Evolutionary conservation across 2,113 vertebrate genomes (phyloP), one percentile per base, ranked within the genome.

Genomic region (Anguilla rostrata): DNA sequence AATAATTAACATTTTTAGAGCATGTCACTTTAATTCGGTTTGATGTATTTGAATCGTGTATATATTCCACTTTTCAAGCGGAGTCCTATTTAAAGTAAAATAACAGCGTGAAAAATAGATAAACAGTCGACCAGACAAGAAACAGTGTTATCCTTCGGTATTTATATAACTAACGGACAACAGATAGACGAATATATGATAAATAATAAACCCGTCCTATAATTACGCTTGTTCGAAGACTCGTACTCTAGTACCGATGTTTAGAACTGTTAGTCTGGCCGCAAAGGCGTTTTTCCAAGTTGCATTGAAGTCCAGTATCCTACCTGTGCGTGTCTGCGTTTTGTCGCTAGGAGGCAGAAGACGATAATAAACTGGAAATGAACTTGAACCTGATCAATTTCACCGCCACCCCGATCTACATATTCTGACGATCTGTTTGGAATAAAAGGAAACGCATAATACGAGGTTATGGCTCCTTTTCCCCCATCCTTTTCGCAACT

Each of bases 271-370:
- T 53, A 9, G 20, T 49, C 41, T 82, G 7, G 22, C 5, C 43
- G 39, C 66, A 78, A 82, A 46, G 75, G 14, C 14, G 15, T 86
- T 4, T 84, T n/a, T 41, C 22, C 34, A 63, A 84, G 78, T 83
- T 46, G 78, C 53, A 87, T 63, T 57, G 71, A 78, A 87, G 26
- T 43, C 39, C 49, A 9, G 5, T 49, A 20, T n/a, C n/a, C n/a
- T n/a, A n/a, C n/a, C 83, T 75, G 63, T 16, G 63, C 8, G 2
- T 85, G 91, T 93, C 87, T 20, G 84, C 84, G 71, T 63, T 88
- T 91, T 78, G 92, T 95, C 97, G 94, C 95, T 97, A 95, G 97
- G 97, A 96, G 97, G 97, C 97, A 97, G 96, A 96, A 91, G 94
- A 90, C 93, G 95, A 96, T 97, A 96, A 94, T 94, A 91, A 90